Conservation (phyloP, 2,888 invertebrate species). For the Exocentrus adspersus region DNA sequence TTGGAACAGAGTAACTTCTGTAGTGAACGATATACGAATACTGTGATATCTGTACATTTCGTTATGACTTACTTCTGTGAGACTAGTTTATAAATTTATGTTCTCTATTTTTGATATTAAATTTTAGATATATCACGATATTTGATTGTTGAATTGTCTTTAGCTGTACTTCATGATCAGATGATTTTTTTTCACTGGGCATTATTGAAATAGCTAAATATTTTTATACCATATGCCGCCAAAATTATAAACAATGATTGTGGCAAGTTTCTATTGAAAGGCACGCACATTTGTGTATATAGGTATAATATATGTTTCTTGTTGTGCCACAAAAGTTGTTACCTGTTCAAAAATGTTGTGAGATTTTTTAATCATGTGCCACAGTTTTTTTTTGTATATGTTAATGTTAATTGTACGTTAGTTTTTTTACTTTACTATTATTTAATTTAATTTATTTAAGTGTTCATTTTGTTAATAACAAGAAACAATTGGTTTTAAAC, state of each 20-base stretch:
- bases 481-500: slow-evolving; percentile 47
- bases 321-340: slow-evolving; percentile 51
- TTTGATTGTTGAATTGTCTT: slow-evolving; percentile 41
- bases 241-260: slow-evolving; percentile 27
- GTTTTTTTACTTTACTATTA: slow-evolving; percentile 46
- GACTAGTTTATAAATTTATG: slow-evolving; percentile 48
- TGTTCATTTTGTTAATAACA: slow-evolving; percentile 48
- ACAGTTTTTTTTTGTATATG: slow-evolving; percentile 49
- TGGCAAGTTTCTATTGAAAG: slow-evolving; percentile 24
- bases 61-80: slow-evolving; percentile 53
- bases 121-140: slow-evolving; percentile 42
- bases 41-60: slow-evolving; percentile 61
- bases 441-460: slow-evolving; percentile 50
- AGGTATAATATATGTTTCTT: slow-evolving; percentile 32
- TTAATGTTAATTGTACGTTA: slow-evolving; percentile 51
- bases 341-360: slow-evolving; percentile 47
- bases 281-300: slow-evolving; percentile 26
- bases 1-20: slow-evolving; percentile 18
- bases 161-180: slow-evolving; percentile 45
- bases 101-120: slow-evolving; percentile 56
- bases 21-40: slow-evolving; percentile 53
- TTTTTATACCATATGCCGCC: slow-evolving; percentile 30
- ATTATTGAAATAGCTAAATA: slow-evolving; percentile 38
- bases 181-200: slow-evolving; percentile 44
- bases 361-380: slow-evolving; percentile 44